Base-by-base conservation (phyloP, 2,797 vertebrate genomes). In the Gila robusta region DNA sequence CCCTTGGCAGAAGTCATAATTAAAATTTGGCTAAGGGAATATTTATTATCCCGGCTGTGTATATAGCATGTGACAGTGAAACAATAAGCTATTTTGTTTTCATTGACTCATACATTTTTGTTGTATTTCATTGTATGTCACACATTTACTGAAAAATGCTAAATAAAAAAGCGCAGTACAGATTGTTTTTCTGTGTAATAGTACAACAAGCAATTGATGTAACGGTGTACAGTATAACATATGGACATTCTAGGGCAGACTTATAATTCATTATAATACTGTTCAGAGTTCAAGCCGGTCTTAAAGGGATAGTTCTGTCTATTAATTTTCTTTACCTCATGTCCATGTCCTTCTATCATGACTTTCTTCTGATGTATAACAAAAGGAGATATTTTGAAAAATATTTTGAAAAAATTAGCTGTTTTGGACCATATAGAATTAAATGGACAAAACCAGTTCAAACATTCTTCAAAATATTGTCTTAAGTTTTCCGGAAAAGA, bases 71-170 rank as follows among this genome's bases (percentile, higher is more conserved):
- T 89, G 56, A 87, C 79, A 62, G 90, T 88, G 82, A 84, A 86
- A 84, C 67, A 70, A 88, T 88, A 73, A 86, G 79, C 86, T 82
- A 73, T 88, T 89, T 87, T 89, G 73, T 90, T 93, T 94, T 93
- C 91, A 93, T 91, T 91, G 92, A 91, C 91, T 95, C 93, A 94
- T 93, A 94, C 91, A 93, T 94, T 95, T 94, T 90, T 95, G 94
- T 96, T 96, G 89, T 94, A 95, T 93, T 95, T 94, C 93, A 93
- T 92, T 94, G 93, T 96, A 91, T 91, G 95, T 95, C 93, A 84
- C 52, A 92, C 92, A 94, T 94, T 95, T 92, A 95, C 91, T 94
- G 93, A 93, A 95, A 94, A 94, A 94, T 94, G 92, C 92, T 91
- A 89, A 94, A 94, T 89, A 93, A 94, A 93, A 92, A 93, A 91